Evolutionary conservation across 2,888 invertebrate species (phyloP).

Genomic region (Dendrolimus pini): DNA sequence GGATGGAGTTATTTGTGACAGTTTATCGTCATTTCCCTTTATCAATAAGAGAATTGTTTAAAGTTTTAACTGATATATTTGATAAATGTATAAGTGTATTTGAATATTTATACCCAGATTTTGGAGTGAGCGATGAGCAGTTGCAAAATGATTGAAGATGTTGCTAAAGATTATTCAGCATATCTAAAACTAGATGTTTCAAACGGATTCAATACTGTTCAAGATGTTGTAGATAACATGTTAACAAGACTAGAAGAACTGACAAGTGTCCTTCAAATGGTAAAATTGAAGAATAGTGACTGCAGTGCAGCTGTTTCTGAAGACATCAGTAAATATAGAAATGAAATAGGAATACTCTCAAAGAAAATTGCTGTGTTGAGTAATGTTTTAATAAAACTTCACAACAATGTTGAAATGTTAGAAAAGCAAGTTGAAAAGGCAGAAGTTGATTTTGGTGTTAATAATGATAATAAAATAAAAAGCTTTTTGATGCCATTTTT

Average conservation of each 20-base stretch:
- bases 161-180: conserved; percentile 72
- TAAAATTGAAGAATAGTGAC: conserved; percentile 65
- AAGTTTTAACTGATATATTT: conserved; percentile 48
- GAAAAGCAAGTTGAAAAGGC: conserved; percentile 78
- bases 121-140: conserved; percentile 30
- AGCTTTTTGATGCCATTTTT: conserved; percentile 79
- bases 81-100: conserved; percentile 51
- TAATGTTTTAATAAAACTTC: conserved; percentile 68
- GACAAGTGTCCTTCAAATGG: conserved; percentile 77
- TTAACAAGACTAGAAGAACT: conserved; percentile 80
- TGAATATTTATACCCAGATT: conserved; percentile 66
- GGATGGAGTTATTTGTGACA: conserved; percentile 55
- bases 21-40: conserved; percentile 40
- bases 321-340: conserved; percentile 69
- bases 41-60: conserved; percentile 48
- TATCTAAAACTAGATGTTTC: conserved; percentile 73
- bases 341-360: conserved; percentile 70
- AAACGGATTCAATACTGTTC: conserved; percentile 75
- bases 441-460: conserved; percentile 76
- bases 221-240: conserved; percentile 81
- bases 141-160: conserved; percentile 64
- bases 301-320: conserved; percentile 63
- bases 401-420: conserved; percentile 67
- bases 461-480: conserved; percentile 74
- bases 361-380: conserved; percentile 74